phyloP scores from a whole-genome alignment of 2,113 vertebrate species.

The Bungarus multicinctus region DNA sequence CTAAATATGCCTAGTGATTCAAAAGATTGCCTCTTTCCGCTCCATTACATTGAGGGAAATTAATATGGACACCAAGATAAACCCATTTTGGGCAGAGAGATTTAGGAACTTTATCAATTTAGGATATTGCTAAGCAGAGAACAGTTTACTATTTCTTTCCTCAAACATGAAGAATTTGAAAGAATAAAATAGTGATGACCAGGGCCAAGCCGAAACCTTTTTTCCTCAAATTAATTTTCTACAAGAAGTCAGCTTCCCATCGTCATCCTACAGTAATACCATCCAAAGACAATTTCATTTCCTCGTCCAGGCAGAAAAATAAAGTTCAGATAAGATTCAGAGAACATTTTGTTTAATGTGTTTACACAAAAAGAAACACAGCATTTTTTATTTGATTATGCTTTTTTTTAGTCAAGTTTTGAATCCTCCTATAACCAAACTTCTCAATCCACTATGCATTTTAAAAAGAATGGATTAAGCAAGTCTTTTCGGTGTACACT shows the following conservation, averaged over 20 bases:
- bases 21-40: background rate
- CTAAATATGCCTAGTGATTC: background rate
- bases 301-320: background rate
- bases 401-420: background rate
- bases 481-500: slow-evolving; percentile 47
- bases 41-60: background rate
- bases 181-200: slow-evolving; percentile 19
- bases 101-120: background rate
- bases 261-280: background rate
- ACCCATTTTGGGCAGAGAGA: background rate
- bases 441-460: background rate
- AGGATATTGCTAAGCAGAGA: background rate
- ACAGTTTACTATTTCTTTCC: background rate
- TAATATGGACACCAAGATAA: background rate
- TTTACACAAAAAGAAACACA: slow-evolving; percentile 44
- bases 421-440: background rate
- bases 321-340: background rate
- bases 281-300: background rate
- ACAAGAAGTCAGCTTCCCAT: background rate
- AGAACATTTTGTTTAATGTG: background rate
- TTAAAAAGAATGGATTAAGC: background rate
- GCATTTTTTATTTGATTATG: background rate
- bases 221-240: background rate
- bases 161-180: background rate
- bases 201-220: background rate